Conservation (phyloP, 2,797 vertebrate species). For the Hozukius guyotensis region DNA sequence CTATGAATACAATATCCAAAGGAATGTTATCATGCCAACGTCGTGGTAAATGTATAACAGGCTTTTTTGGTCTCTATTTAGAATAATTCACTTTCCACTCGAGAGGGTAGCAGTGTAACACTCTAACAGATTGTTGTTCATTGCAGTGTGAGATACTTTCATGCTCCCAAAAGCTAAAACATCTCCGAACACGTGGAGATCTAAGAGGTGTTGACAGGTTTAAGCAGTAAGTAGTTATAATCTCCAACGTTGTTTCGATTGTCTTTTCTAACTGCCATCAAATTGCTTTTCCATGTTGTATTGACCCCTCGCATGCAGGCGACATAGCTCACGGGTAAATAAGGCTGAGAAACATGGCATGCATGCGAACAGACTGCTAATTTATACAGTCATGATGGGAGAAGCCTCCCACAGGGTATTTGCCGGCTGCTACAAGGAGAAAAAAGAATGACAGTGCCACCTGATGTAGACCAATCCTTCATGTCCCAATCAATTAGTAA, state of each 20-base stretch:
- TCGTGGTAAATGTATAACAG: neutral
- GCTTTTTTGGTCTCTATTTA: neutral
- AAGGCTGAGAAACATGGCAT: conserved; percentile 8
- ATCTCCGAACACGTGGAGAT: neutral
- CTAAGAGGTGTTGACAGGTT: conserved; percentile 7
- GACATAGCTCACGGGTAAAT: neutral
- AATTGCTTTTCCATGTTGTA: conserved; percentile 17
- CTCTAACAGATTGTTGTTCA: neutral
- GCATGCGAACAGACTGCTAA: conserved; percentile 12
- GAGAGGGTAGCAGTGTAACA: neutral
- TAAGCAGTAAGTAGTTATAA: conserved; percentile 9
- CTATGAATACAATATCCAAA: neutral
- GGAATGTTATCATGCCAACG: neutral
- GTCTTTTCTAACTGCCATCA: conserved; percentile 24
- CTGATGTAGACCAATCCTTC: conserved; percentile 26
- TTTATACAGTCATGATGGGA: conserved; percentile 10
- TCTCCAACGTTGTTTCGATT: neutral
- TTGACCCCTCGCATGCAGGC: neutral
- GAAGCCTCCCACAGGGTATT: neutral
- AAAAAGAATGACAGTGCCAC: conserved; percentile 16
- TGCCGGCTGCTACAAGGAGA: conserved; percentile 10
- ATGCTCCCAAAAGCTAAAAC: neutral
- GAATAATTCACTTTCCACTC: neutral
- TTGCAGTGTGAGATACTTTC: neutral
- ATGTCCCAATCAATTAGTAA: conserved; percentile 60